Evolutionary conservation across 1,140 invertebrate species (phyloP).

Genomic region (Drosophila pandora): DNA sequence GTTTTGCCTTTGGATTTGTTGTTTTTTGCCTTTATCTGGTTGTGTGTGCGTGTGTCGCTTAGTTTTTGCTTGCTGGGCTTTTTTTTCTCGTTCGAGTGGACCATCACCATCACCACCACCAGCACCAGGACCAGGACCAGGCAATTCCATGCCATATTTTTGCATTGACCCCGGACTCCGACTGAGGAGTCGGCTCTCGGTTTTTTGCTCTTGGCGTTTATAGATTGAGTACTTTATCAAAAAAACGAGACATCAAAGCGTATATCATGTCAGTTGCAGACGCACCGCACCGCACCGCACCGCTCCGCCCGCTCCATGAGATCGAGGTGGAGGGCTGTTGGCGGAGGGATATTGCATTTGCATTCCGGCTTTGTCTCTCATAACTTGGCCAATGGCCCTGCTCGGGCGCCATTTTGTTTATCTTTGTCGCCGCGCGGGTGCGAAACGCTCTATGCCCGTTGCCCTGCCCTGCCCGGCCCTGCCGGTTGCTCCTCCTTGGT

Average conservation of each 20-base stretch:
- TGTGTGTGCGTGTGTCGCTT: neutral
- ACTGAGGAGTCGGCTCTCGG: conserved; percentile 22
- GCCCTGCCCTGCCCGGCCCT: neutral
- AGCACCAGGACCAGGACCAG: conserved; percentile 30
- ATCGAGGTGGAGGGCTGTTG: neutral
- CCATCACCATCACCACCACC: neutral
- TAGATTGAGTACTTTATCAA: conserved; percentile 81
- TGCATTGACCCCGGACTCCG: conserved; percentile 65
- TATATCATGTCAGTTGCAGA: conserved; percentile 79
- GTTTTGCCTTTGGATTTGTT: conserved; percentile 27
- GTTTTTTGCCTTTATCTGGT: conserved; percentile 20
- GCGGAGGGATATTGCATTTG: conserved; percentile 43
- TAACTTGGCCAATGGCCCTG: conserved; percentile 69
- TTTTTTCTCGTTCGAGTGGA: conserved; percentile 3
- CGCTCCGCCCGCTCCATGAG: neutral
- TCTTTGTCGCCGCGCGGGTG: conserved; percentile 69
- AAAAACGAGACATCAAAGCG: conserved; percentile 81
- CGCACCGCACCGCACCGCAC: conserved; percentile 14
- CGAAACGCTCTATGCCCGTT: conserved; percentile 13
- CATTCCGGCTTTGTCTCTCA: conserved; percentile 41
- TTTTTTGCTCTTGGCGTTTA: conserved; percentile 79
- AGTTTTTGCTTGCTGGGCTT: neutral
- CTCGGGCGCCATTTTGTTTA: conserved; percentile 75
- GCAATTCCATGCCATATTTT: conserved; percentile 78
- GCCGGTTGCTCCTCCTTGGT: neutral